These are phyloP conservation scores for Invenusta paracnida DNA, from an alignment of 2,888 invertebrate species.

Conservation along the genomic window DNA sequence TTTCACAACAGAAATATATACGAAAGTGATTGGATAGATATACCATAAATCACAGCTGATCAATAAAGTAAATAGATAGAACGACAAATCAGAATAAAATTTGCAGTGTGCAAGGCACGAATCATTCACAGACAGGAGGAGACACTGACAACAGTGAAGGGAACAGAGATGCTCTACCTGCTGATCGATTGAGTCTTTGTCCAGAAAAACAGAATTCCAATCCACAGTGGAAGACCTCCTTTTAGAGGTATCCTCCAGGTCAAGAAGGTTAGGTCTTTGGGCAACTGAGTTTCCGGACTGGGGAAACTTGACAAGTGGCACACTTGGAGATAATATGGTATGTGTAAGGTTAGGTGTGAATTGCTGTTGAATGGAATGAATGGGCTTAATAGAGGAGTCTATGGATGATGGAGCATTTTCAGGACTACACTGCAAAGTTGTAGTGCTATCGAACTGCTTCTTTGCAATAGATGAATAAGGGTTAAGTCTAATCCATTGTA, in stretches of 20 bases:
- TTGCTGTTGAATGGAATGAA: not conserved
- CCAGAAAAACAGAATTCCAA: not conserved
- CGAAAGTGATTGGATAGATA: too few species aligned
- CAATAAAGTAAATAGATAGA: not conserved
- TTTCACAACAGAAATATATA: too few species aligned
- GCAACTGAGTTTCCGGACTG: not conserved
- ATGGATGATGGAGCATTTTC: not conserved
- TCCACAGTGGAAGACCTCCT: not conserved
- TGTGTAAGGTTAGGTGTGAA: not conserved
- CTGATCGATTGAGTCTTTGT: not conserved
- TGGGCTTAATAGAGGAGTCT: not conserved
- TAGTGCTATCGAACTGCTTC: not conserved
- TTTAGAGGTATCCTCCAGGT: not conserved
- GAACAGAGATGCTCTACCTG: not conserved
- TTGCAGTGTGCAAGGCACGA: not conserved
- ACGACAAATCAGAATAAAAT: not conserved
- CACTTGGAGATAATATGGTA: not conserved
- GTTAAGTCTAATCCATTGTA: not conserved
- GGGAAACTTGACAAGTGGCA: not conserved
- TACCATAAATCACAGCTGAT: not conserved
- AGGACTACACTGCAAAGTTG: not conserved
- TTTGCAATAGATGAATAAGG: not conserved
- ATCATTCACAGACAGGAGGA: too few species aligned
- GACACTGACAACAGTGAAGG: not conserved
- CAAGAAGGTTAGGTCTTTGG: not conserved